These are phyloP conservation scores for Monochamus alternatus DNA, from an alignment of 2,888 invertebrate genomes.

Conservation along the genomic window DNA sequence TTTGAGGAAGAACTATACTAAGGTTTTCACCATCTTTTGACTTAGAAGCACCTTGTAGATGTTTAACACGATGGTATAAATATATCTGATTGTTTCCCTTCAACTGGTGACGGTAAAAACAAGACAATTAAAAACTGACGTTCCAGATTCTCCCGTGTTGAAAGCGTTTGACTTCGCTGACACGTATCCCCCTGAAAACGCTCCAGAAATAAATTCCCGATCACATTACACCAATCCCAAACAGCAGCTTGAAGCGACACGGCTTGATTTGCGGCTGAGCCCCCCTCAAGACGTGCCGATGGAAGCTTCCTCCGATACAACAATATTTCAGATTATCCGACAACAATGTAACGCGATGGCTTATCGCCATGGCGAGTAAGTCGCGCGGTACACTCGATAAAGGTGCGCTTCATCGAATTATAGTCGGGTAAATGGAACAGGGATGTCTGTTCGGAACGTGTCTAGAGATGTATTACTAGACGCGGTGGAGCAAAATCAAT, in stretches of 20 bases:
- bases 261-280: too few species aligned
- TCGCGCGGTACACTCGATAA: background rate
- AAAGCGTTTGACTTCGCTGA: background rate
- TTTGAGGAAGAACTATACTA: too few species aligned
- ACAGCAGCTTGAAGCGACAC: background rate
- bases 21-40: too few species aligned
- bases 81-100: too few species aligned
- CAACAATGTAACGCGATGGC: conserved; percentile 2
- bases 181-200: background rate
- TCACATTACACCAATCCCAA: background rate
- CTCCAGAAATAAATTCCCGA: too few species aligned
- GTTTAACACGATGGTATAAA: too few species aligned
- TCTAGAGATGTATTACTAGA: background rate
- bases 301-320: too few species aligned
- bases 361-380: background rate
- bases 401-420: conserved; percentile 5
- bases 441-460: background rate
- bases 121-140: too few species aligned
- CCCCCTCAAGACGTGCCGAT: too few species aligned
- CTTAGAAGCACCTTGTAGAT: too few species aligned
- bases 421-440: background rate
- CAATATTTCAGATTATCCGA: conserved; percentile 8
- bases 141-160: too few species aligned
- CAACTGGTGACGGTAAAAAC: too few species aligned
- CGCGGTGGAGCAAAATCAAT: background rate